Evolutionary conservation across 2,888 invertebrate genomes (phyloP).

Genomic region (Rhamphomyia laevipes): DNA sequence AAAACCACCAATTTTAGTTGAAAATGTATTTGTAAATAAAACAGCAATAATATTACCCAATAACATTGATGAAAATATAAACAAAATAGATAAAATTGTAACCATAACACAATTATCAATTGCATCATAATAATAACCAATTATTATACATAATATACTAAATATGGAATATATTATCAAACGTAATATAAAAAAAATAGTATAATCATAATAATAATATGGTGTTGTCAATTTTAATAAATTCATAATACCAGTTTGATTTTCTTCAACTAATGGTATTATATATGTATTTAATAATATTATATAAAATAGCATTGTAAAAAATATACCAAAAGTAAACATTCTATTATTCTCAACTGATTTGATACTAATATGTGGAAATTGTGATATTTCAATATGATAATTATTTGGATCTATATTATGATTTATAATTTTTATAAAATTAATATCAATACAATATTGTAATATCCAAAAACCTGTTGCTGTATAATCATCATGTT

Average conservation of each 20-base stretch:
- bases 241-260: slow-evolving; percentile 28
- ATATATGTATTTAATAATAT: slow-evolving; percentile 35
- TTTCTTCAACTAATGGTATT: slow-evolving; percentile 47
- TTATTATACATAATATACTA: slow-evolving; percentile 16
- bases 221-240: slow-evolving; percentile 26
- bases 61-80: slow-evolving; percentile 27
- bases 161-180: slow-evolving; percentile 24
- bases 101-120: slow-evolving; percentile 19
- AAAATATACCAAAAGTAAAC: slow-evolving; percentile 24
- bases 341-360: slow-evolving; percentile 22
- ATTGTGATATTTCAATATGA: slow-evolving; percentile 17
- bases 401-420: slow-evolving; percentile 12
- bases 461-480: slow-evolving; percentile 47
- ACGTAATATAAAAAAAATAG: slow-evolving; percentile 30
- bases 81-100: slow-evolving; percentile 20
- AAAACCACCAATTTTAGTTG: slow-evolving; percentile 33
- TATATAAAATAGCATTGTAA: slow-evolving; percentile 25
- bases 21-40: slow-evolving; percentile 24
- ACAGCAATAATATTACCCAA: slow-evolving; percentile 15
- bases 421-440: slow-evolving; percentile 30
- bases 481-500: slow-evolving; percentile 35
- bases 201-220: slow-evolving; percentile 31
- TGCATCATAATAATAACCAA: slow-evolving; percentile 22
- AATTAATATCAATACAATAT: slow-evolving; percentile 47
- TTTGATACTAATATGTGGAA: slow-evolving; percentile 22